Evolutionary conservation across 53 echinoderm and acorn worm genomes (phyloP), one percentile per base, ranked within the genome.

Genomic region (Henricia sp.): DNA sequence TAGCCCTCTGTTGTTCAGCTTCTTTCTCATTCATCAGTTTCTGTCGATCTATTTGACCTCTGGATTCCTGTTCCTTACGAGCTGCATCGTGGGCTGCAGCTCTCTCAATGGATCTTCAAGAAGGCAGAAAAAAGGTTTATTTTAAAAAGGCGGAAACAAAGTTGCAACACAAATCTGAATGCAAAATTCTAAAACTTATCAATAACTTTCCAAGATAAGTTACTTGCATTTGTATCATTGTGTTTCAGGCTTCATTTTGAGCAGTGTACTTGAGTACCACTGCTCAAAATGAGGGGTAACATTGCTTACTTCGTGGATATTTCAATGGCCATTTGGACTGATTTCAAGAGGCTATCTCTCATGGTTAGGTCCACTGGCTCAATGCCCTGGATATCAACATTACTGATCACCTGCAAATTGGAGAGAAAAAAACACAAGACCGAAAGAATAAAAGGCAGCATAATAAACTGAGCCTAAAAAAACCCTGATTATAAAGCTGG

Each of bases 291-390:
- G n/a, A n/a, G n/a, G n/a, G n/a, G n/a, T 36, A 4, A 35, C 11
- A 25, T 50, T 6, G 44, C 91, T 92, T 83, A 96, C 96, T 88
- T 91, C 39, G 96, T 96, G n/a, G 96, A 85, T 67, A 96, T 96
- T 54, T 96, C 96, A 68, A 96, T 96, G 56, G 96, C 96, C 94
- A 96, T 96, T 57, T 96, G 96, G 8, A 96, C 96, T 3, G 96
- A 96, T 39, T 96, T 96, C 50, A 89, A 80, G 23, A 94, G 56
- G 53, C 93, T 96, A 74, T 88, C 94, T 76, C 83, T 94, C 96
- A 96, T 96, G 13, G 88, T 93, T 1, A 72, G 59, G 59, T 96
- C 96, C 37, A 96, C 96, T 28, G 96, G 96, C 24, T 96, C 96
- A 42, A 96, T 91, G 28, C 94, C 91, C 58, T 96, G 96, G 12